Base-by-base conservation (phyloP, 2,888 invertebrate genomes). In the Acronicta aceris region DNA sequence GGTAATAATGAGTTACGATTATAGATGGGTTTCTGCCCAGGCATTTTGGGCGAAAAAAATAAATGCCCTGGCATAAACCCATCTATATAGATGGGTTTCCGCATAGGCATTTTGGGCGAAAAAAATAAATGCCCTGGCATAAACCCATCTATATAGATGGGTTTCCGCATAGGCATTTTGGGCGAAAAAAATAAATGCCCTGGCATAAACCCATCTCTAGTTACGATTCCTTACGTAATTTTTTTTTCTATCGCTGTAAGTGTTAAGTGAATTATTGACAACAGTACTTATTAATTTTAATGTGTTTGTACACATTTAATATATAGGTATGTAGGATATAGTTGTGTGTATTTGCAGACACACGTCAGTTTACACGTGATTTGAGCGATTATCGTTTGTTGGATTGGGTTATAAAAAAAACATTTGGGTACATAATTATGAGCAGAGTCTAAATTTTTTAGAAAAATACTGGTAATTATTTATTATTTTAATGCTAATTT, bases 311-410 rank as follows among this genome's bases (percentile, higher is more conserved):
- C n/a, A 42, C 9, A 15, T 25, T 6, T 40, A n/a, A n/a, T 15
- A 12, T 12, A 15, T 15, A 13, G 12, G 13, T 21, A n/a, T 38
- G 12, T 49, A 27, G 10, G 38, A 8, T 45, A 13, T n/a, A 13
- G n/a, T 5, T 36, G 27, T 15, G 6, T 53, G 1, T 36, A 0
- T 40, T 17, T 33, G 8, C 0, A 13, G 0, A 43, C 25, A 46
- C 65, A 65, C 54, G 57, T 55, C 71, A 17, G 30, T 1, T 12
- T 8, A 42, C 59, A 65, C 54, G 59, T 59, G 56, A 53, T 53
- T 21, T 42, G 12, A 33, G 17, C 8, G 17, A 57, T 59, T 47
- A 56, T 15, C 9, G 4, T 16, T 42, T 1, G 36, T 36, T 21
- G 21, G 4, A 5, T 36, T 30, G 9, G 30, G 30, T 30, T 21